Percentiles rank a stretch among this genome's conserved stretches.
Conservation (phyloP, 1,140 invertebrate genomes). For the Sipha flava region DNA sequence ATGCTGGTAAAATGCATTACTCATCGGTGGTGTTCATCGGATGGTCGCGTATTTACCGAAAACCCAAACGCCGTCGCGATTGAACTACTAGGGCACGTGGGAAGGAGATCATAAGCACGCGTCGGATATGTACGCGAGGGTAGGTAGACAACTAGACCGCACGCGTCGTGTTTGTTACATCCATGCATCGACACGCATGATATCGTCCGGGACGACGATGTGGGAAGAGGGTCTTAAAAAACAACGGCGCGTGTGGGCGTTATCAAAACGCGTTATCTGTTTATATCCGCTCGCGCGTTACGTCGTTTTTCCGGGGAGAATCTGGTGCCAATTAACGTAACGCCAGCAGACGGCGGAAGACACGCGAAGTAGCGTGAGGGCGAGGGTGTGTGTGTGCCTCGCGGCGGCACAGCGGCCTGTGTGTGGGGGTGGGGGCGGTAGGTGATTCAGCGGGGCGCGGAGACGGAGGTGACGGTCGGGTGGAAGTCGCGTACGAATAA, state of each 20-base stretch:
- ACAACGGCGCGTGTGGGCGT: neutral
- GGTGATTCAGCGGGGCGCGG: constrained; percentile 43
- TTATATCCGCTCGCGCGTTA: constrained; percentile 4
- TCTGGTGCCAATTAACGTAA: constrained; percentile 31
- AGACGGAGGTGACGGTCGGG: neutral
- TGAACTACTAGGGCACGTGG: no score
- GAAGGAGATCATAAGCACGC: no score
- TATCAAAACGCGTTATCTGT: constrained; percentile 18
- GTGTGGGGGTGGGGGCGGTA: constrained; percentile 45
- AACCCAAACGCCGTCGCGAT: no score
- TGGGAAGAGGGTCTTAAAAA: neutral
- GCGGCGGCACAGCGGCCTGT: constrained; percentile 53
- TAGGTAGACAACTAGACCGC: no score
- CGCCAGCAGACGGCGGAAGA: constrained; percentile 33
- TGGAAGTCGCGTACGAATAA: neutral
- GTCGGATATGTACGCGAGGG: no score
- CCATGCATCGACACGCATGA: no score
- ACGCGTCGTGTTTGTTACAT: no score
- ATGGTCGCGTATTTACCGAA: no score
- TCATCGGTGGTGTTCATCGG: no score
- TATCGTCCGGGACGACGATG: no score
- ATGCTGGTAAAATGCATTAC: no score
- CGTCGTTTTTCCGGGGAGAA: constrained; percentile 27
- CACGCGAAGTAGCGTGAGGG: no score
- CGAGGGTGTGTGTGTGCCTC: constrained; percentile 51